A percentile compares a stretch with the other conserved stretches of the same genome.
Conservation (phyloP, 2,888 invertebrate species). For the Diaperis boleti region DNA sequence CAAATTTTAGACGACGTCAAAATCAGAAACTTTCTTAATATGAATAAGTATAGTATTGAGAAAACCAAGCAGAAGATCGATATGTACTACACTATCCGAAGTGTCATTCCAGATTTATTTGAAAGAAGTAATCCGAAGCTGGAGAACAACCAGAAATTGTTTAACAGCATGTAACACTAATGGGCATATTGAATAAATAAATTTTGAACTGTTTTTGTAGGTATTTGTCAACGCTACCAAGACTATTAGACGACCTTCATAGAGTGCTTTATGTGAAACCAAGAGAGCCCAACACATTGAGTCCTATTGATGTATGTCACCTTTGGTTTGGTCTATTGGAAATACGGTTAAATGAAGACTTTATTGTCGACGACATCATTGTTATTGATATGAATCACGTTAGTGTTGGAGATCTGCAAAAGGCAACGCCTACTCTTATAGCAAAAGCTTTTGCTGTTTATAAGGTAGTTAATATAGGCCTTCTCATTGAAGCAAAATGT, state of each 20-base stretch:
- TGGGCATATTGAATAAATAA: constrained; percentile 40
- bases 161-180: constrained; percentile 24
- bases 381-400: constrained; percentile 8
- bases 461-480: neutral
- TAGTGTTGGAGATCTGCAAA: constrained; percentile 2
- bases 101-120: constrained; percentile 50
- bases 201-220: neutral
- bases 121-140: constrained; percentile 41
- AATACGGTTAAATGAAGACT: constrained; percentile 10
- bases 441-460: neutral
- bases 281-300: neutral
- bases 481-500: neutral
- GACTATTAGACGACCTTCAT: neutral
- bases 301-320: neutral
- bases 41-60: constrained; percentile 45
- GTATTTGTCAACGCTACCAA: neutral
- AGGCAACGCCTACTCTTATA: neutral
- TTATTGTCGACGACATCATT: constrained; percentile 2
- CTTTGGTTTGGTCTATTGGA: neutral
- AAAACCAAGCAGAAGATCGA: constrained; percentile 49
- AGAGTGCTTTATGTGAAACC: neutral
- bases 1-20: constrained; percentile 27
- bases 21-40: constrained; percentile 40
- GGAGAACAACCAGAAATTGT: constrained; percentile 21
- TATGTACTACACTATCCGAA: constrained; percentile 48